Evolutionary conservation across 1,140 invertebrate genomes (phyloP), one percentile per base, ranked within the genome.

Genomic region (Solenopsis invicta): DNA sequence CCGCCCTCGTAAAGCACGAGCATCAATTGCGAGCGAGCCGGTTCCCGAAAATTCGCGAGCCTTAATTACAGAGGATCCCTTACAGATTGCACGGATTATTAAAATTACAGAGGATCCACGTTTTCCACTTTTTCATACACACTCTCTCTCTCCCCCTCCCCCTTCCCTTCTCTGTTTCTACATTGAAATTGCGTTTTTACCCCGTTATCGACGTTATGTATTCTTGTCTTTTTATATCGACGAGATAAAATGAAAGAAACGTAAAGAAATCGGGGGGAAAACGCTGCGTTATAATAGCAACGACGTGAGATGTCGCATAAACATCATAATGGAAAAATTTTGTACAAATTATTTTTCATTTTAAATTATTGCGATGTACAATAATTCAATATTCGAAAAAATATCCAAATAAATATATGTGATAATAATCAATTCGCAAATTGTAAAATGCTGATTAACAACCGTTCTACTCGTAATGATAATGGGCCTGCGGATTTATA

Each of bases 11-110:
- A 54, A 77, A 85, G 24, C 37, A 76, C n/a, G 80, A 37, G 52
- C 54, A 66, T 37, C 56, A 41, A n/a, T 54, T 41, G 16, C 10
- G 41, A 69, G 10, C 24, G 69, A 64, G 52, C 67, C 67, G 69
- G 66, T 86, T 59, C 69, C 24, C 87, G 24, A 86, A 41, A 89
- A 88, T 48, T 76, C 16, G 24, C 54, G 56, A 24, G 2, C n/a
- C 87, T 52, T 88, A 86, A 89, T 89, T 89, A 89, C 82, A 52
- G 75, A 59, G 52, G n/a, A 85, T 76, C 52, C 48, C 24, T 48
- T 72, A 86, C 13, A 56, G 61, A 81, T 81, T 67, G 45, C 29
- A 29, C n/a, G 13, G 52, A 75, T 75, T 75, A 75, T 56, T 56
- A 34, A 34, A 75, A 75, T 62, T 77, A 45, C 21, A 69, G 37